A percentile compares a stretch with the other conserved stretches of the same genome.
Evolutionary conservation across 2,113 vertebrate genomes (phyloP).

Genomic region (Phocoena sinus): DNA sequence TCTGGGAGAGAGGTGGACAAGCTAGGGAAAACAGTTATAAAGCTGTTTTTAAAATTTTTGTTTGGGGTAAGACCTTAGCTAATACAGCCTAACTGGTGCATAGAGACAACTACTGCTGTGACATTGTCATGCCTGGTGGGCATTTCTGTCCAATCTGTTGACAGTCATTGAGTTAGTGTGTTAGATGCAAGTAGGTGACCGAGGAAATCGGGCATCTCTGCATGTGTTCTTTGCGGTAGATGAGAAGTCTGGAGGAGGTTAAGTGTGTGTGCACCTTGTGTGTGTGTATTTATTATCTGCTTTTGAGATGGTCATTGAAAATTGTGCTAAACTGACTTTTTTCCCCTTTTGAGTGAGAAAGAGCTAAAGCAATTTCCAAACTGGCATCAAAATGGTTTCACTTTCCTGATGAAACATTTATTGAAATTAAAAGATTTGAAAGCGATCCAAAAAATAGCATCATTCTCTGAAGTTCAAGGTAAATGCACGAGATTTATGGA

Average conservation of each 20-base stretch:
- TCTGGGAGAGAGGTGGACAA: background rate
- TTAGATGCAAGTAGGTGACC: background rate
- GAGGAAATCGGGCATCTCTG: background rate
- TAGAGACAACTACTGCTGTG: background rate
- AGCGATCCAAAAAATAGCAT: conserved; percentile 37
- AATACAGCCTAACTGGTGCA: background rate
- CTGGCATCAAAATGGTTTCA: background rate
- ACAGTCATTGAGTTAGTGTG: background rate
- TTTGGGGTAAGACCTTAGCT: background rate
- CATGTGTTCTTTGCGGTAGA: background rate
- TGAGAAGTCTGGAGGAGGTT: background rate
- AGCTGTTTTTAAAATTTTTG: background rate
- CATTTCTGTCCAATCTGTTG: background rate
- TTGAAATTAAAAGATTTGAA: conserved; percentile 54
- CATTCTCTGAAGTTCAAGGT: conserved; percentile 11
- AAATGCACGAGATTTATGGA: background rate
- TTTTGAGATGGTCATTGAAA: background rate
- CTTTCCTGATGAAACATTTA: background rate
- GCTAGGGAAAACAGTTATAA: background rate
- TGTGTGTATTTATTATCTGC: background rate
- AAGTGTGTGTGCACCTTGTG: background rate
- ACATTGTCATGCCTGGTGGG: background rate
- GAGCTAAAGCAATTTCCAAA: background rate
- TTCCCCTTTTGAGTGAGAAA: background rate
- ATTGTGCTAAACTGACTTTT: background rate